phyloP scores from a whole-genome alignment of 2,113 vertebrate genomes.

The Austrofundulus limnaeus region DNA sequence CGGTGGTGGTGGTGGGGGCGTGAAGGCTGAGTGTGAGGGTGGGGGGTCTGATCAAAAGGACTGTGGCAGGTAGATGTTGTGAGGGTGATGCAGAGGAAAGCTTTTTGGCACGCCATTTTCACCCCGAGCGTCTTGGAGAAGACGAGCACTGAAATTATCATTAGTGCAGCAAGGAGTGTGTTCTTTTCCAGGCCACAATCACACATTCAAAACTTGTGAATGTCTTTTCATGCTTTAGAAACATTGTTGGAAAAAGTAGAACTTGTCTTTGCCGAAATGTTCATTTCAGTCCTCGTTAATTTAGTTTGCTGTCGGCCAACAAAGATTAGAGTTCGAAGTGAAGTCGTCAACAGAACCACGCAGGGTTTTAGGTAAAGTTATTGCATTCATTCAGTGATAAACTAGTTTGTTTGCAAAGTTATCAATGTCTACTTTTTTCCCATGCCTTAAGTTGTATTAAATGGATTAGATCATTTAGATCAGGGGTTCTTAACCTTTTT shows the following conservation, averaged over 20 bases:
- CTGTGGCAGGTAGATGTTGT: slow-evolving; percentile 24
- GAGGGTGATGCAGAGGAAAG: slow-evolving; percentile 7
- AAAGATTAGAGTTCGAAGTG: neutral
- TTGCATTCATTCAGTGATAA: neutral
- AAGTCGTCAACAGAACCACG: neutral
- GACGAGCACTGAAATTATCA: neutral
- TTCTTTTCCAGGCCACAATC: neutral
- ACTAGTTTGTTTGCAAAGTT: no score
- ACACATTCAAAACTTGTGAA: neutral
- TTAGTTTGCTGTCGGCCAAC: neutral
- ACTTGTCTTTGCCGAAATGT: neutral
- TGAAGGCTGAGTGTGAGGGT: slow-evolving; percentile 7
- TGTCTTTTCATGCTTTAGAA: neutral
- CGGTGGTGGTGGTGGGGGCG: no score
- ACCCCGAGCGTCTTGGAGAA: slow-evolving; percentile 9
- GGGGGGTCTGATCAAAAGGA: slow-evolving; percentile 39
- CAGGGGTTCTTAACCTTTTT: no score
- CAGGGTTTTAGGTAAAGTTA: neutral
- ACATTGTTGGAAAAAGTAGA: neutral
- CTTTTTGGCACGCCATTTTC: slow-evolving; percentile 14
- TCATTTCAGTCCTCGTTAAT: neutral
- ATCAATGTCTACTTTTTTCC: no score
- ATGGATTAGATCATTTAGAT: neutral
- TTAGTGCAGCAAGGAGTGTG: neutral
- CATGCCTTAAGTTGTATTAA: no score